These are phyloP conservation scores for Melanotaenia nigrans DNA, from an alignment of 2,797 vertebrate species.

Conservation along the genomic window DNA sequence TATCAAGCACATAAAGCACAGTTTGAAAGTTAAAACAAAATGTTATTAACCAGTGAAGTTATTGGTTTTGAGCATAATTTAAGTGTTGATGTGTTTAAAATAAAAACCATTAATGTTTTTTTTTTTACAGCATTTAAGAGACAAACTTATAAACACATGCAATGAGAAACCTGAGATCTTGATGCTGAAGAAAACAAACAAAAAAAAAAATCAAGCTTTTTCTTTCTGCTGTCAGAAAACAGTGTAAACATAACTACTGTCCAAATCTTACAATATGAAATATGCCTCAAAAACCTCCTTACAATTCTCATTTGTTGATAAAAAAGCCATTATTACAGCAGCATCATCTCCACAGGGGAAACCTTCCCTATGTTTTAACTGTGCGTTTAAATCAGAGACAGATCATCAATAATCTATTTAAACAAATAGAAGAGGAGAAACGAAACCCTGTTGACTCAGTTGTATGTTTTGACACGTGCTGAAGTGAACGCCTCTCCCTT, in stretches of 20 bases:
- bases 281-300: background rate
- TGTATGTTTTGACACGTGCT: background rate
- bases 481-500: slow-evolving; percentile 21
- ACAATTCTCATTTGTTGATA: background rate
- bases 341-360: background rate
- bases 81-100: background rate
- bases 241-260: slow-evolving; percentile 32
- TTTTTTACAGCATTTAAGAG: slow-evolving; percentile 27
- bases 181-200: background rate
- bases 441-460: background rate
- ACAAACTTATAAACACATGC: slow-evolving; percentile 7
- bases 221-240: slow-evolving; percentile 15
- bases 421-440: background rate
- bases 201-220: slow-evolving; percentile 12
- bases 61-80: background rate
- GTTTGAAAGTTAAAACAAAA: slow-evolving; percentile 42
- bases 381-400: slow-evolving; percentile 9
- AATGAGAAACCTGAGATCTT: slow-evolving; percentile 41
- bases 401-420: background rate
- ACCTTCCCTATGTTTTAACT: background rate
- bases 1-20: slow-evolving; percentile 15
- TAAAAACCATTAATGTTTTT: background rate
- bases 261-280: background rate
- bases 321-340: background rate
- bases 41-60: background rate